Evolutionary conservation across 1,140 invertebrate species (phyloP).

Genomic region (Solenopsis fugax): DNA sequence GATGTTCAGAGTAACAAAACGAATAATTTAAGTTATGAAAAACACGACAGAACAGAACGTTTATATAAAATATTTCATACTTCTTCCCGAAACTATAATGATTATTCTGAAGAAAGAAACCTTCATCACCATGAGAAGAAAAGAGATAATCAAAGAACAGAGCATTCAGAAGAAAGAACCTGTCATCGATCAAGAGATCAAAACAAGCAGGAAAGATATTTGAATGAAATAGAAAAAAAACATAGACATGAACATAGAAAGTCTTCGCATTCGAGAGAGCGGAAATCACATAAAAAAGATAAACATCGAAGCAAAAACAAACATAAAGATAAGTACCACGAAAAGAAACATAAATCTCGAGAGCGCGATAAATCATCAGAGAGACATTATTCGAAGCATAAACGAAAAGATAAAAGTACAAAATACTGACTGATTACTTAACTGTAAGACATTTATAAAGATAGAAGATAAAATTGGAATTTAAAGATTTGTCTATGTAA

Average conservation of each 20-base stretch:
- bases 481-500: background rate
- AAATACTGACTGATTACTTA: conserved; percentile 7
- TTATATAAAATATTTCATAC: conserved; percentile 29
- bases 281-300: conserved; percentile 44
- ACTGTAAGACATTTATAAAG: background rate
- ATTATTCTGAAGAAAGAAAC: background rate
- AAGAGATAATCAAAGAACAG: conserved; percentile 24
- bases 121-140: background rate
- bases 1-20: background rate
- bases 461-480: background rate
- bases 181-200: conserved; percentile 8
- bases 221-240: conserved; percentile 30
- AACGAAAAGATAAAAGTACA: conserved; percentile 32
- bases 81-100: background rate
- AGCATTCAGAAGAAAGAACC: conserved; percentile 18
- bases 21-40: conserved; percentile 4
- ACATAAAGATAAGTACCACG: conserved; percentile 45
- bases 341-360: conserved; percentile 57
- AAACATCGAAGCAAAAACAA: conserved; percentile 28
- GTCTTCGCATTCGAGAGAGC: conserved; percentile 66
- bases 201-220: conserved; percentile 22
- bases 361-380: conserved; percentile 37
- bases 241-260: conserved; percentile 35
- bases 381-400: conserved; percentile 44
- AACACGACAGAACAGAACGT: background rate